These are phyloP conservation scores for Ditylenchus weischeri DNA, from an alignment of 2,888 invertebrate species.

Conservation along the genomic window DNA sequence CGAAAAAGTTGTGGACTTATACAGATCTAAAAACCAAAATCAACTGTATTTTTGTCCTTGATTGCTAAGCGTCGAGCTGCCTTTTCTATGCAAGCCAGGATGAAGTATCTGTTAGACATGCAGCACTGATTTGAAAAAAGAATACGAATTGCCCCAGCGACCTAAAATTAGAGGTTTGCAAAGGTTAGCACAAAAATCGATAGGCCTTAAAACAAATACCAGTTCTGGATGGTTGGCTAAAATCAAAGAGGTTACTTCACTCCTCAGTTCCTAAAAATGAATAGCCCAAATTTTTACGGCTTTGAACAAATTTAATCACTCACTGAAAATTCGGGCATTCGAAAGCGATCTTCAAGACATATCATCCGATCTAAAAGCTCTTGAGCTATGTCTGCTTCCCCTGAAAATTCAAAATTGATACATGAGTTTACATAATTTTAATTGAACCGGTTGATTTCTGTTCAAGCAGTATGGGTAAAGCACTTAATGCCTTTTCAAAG, in stretches of 20 bases:
- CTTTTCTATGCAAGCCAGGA: neutral
- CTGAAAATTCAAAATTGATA: too few relatives aligned
- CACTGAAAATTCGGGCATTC: conserved; percentile 13
- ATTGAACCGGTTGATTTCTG: neutral
- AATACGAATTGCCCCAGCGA: neutral
- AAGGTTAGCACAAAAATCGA: too few relatives aligned
- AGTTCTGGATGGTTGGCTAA: conserved; percentile 2
- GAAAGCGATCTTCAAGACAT: conserved; percentile 19
- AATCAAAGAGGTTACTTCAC: neutral
- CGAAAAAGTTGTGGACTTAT: neutral
- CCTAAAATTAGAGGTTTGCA: too few relatives aligned
- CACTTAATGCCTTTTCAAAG: neutral
- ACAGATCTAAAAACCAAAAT: neutral
- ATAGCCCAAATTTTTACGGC: neutral
- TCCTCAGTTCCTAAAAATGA: neutral
- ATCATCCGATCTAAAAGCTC: conserved; percentile 17
- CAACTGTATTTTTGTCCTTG: neutral
- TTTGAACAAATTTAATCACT: neutral
- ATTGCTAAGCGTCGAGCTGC: neutral
- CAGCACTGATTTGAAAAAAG: conserved; percentile 2
- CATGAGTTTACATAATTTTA: too few relatives aligned
- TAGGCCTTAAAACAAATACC: neutral
- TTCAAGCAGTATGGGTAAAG: conserved; percentile 1
- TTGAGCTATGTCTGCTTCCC: neutral
- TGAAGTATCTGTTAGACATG: conserved; percentile 2